phyloP scores from a whole-genome alignment of 1,140 invertebrate genomes.

The Rhizoglyphus robini region DNA sequence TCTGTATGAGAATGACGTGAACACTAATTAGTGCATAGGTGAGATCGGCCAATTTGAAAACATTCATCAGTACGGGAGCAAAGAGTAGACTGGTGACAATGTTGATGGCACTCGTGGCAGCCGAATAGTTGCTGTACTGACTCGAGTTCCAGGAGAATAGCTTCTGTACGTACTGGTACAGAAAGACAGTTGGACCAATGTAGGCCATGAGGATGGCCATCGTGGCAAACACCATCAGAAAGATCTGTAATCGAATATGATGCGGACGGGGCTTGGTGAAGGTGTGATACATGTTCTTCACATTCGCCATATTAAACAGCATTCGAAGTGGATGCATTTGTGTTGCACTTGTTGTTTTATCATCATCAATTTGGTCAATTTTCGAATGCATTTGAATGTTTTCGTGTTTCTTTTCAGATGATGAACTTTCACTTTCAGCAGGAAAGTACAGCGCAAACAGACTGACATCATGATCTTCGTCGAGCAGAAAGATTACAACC shows the following conservation, averaged over 20 bases:
- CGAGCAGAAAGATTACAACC: background rate
- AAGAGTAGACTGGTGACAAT: background rate
- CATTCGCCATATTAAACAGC: slow-evolving; percentile 16
- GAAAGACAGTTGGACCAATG: slow-evolving; percentile 8
- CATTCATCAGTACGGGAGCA: background rate
- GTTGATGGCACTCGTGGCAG: background rate
- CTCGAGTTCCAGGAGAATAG: slow-evolving; percentile 17
- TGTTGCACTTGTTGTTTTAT: too few species aligned
- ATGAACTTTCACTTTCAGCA: background rate
- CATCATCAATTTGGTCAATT: too few species aligned
- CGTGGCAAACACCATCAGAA: background rate
- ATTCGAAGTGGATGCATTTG: too few species aligned
- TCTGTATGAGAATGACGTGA: background rate
- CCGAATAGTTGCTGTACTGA: slow-evolving; percentile 16
- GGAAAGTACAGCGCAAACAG: background rate
- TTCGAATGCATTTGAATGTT: background rate
- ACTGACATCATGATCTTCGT: background rate
- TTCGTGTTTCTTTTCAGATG: background rate
- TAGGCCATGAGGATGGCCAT: background rate
- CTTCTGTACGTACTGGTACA: slow-evolving; percentile 19
- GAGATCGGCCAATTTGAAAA: slow-evolving; percentile 15
- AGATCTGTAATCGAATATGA: slow-evolving; percentile 8
- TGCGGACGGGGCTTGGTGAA: slow-evolving; percentile 4
- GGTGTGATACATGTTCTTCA: slow-evolving; percentile 4
- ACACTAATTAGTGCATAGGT: slow-evolving; percentile 7